These are phyloP conservation scores for Troilus luridus DNA, from an alignment of 2,888 invertebrate species.

Conservation along the genomic window DNA sequence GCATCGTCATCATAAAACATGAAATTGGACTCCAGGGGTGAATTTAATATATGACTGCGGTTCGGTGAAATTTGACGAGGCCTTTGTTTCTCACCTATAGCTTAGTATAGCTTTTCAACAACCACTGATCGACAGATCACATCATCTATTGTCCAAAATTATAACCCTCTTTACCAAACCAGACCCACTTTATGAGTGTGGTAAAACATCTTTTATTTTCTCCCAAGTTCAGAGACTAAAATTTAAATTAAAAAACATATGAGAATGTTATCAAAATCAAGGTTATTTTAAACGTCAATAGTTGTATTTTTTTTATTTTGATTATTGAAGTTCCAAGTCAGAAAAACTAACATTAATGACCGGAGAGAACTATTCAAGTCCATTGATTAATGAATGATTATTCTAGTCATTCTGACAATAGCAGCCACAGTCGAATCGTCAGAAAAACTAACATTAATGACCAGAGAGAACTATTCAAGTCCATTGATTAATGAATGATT, in stretches of 20 bases:
- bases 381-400: conserved; percentile 51
- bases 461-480: neutral
- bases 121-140: too few relatives aligned
- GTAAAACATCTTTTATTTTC: too few relatives aligned
- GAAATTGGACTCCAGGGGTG: too few relatives aligned
- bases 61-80: too few relatives aligned
- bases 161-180: too few relatives aligned
- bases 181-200: too few relatives aligned
- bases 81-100: too few relatives aligned
- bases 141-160: too few relatives aligned
- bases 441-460: conserved; percentile 32
- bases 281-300: neutral
- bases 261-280: neutral
- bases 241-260: neutral
- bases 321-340: neutral
- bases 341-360: conserved; percentile 23
- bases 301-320: neutral
- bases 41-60: too few relatives aligned
- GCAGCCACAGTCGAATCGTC: conserved; percentile 22
- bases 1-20: too few relatives aligned
- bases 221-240: neutral
- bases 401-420: conserved; percentile 50
- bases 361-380: conserved; percentile 13
- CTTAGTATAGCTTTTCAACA: too few relatives aligned
- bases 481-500: conserved; percentile 49